These are phyloP conservation scores for Neolamprologus toae DNA, from an alignment of 2,113 vertebrate species.

Conservation along the genomic window DNA sequence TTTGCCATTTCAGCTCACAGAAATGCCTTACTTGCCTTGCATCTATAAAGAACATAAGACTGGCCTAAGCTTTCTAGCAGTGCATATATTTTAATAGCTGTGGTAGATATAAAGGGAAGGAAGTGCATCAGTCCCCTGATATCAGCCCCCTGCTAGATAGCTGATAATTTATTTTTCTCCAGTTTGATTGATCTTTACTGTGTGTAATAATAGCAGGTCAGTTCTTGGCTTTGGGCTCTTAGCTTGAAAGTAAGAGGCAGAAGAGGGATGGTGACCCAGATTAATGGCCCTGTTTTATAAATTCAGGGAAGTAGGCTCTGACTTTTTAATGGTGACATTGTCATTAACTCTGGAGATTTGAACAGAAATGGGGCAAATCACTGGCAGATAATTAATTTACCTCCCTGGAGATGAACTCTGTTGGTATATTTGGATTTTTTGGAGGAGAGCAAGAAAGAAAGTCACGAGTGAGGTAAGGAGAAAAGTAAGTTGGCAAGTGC, in stretches of 20 bases:
- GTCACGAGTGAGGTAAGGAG: neutral
- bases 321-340: constrained; percentile 50
- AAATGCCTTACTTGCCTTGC: neutral
- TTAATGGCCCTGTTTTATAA: constrained; percentile 61
- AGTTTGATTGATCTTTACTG: neutral
- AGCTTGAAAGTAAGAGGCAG: neutral
- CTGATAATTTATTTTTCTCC: neutral
- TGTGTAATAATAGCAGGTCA: neutral
- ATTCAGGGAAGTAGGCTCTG: constrained; percentile 57
- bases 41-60: neutral
- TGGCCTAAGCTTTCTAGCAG: neutral
- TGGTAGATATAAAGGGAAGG: neutral
- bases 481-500: neutral
- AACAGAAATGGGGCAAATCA: constrained; percentile 61
- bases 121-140: neutral
- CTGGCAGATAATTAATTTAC: constrained; percentile 66
- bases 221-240: neutral
- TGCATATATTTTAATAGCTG: neutral
- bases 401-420: constrained; percentile 33
- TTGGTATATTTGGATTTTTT: constrained; percentile 40
- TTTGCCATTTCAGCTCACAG: neutral
- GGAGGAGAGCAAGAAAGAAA: neutral
- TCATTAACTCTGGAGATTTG: constrained; percentile 53
- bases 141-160: neutral
- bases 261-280: constrained; percentile 55